phyloP scores from a whole-genome alignment of 2,113 vertebrate species.

The Oreotrochilus melanogaster region DNA sequence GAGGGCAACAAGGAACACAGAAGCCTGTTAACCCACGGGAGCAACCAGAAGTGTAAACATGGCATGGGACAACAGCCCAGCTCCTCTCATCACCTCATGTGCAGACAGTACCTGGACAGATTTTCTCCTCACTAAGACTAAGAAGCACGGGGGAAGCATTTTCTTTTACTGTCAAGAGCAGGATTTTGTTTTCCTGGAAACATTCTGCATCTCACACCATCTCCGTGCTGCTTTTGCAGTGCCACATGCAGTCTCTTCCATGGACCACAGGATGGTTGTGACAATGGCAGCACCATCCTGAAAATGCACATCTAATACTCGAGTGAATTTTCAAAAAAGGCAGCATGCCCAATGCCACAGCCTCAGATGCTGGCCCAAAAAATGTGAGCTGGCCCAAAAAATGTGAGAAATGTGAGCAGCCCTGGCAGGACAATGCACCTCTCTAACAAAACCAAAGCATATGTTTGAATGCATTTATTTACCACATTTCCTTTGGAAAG shows the following conservation, averaged over 20 bases:
- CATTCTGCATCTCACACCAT: background rate
- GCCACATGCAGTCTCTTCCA: background rate
- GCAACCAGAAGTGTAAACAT: background rate
- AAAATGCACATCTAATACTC: background rate
- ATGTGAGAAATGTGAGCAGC: background rate
- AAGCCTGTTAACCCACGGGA: background rate
- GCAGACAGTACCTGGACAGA: background rate
- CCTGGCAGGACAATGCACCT: background rate
- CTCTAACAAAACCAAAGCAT: background rate
- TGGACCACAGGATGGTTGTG: background rate
- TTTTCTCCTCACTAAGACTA: background rate
- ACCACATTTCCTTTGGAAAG: background rate
- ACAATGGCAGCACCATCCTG: background rate
- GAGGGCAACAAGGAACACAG: background rate
- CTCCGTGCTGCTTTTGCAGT: background rate
- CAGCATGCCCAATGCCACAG: background rate
- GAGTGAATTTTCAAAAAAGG: background rate
- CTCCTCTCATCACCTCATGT: background rate
- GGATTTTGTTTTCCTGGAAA: background rate
- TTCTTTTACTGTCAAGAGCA: background rate
- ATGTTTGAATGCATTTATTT: background rate
- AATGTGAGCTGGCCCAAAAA: background rate
- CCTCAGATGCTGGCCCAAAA: background rate
- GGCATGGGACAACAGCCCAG: background rate
- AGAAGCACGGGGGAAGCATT: background rate